Evolutionary conservation across 53 echinoderm and acorn worm genomes (phyloP).

Genomic region (Hippasteria phrygiana): DNA sequence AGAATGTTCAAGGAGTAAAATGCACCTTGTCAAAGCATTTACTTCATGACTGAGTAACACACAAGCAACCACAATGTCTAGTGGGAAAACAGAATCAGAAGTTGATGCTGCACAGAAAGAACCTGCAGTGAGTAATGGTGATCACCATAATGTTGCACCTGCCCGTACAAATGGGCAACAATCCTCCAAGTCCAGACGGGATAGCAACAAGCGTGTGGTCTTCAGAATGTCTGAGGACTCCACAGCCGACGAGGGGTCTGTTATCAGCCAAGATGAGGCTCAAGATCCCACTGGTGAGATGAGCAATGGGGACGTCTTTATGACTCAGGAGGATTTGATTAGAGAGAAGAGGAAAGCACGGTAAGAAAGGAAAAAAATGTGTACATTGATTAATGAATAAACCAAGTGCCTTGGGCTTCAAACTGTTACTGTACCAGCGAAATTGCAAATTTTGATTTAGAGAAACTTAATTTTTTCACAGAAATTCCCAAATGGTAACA

Average conservation of each 20-base stretch:
- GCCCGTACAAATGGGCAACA: slow-evolving; percentile 14
- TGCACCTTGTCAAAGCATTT: slow-evolving; percentile 21
- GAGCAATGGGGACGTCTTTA: slow-evolving; percentile 10
- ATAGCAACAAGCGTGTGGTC: slow-evolving; percentile 57
- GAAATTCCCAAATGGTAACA: no score
- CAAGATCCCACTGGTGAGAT: not conserved
- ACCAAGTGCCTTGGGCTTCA: no score
- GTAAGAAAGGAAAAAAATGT: slow-evolving; percentile 27
- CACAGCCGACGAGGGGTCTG: slow-evolving; percentile 58
- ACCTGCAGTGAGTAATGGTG: not conserved
- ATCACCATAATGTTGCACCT: not conserved
- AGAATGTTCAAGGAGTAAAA: not conserved
- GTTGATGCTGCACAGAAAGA: not conserved
- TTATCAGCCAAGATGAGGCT: slow-evolving; percentile 5
- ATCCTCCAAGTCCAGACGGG: slow-evolving; percentile 32
- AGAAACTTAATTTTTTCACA: no score
- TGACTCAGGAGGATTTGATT: slow-evolving; percentile 5
- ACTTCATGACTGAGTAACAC: slow-evolving; percentile 13
- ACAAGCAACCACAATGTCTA: slow-evolving; percentile 38
- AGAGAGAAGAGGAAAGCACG: slow-evolving; percentile 17
- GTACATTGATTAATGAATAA: no score
- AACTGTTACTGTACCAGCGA: no score
- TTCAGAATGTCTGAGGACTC: slow-evolving; percentile 72
- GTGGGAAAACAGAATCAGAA: slow-evolving; percentile 6
- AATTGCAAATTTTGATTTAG: no score